Conservation (phyloP, 2,888 invertebrate genomes). For the Metalampra italica region DNA sequence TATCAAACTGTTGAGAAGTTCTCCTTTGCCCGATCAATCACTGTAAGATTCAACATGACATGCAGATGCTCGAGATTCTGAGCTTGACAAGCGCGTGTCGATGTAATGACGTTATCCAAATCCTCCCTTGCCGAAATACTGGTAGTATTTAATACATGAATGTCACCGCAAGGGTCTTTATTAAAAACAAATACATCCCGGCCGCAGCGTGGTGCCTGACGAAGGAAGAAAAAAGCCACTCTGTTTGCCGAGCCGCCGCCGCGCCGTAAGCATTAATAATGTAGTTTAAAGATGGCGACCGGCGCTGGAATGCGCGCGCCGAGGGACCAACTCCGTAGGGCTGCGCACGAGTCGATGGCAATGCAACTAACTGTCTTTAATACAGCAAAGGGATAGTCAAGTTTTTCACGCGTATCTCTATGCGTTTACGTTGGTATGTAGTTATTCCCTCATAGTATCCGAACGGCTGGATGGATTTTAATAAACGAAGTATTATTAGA, state of each 20-base stretch:
- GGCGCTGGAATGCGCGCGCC: constrained; percentile 57
- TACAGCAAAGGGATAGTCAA: no score
- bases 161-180: constrained; percentile 35
- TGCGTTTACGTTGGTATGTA: no score
- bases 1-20: no score
- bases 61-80: not conserved
- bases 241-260: constrained; percentile 45
- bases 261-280: constrained; percentile 69
- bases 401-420: no score
- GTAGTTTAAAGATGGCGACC: constrained; percentile 73
- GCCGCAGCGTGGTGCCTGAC: constrained; percentile 34
- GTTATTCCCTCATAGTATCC: no score
- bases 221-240: constrained; percentile 42
- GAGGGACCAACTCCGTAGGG: constrained; percentile 44
- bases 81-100: not conserved
- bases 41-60: not conserved
- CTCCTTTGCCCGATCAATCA: not conserved
- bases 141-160: not conserved
- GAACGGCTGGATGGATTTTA: not conserved
- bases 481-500: no score
- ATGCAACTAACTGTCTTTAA: constrained; percentile 9
- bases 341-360: constrained; percentile 30
- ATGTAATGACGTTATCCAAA: not conserved
- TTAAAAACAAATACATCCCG: constrained; percentile 66
- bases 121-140: not conserved